Base-by-base conservation (phyloP, 2,888 invertebrate genomes). In the Macrosiphum euphorbiae region DNA sequence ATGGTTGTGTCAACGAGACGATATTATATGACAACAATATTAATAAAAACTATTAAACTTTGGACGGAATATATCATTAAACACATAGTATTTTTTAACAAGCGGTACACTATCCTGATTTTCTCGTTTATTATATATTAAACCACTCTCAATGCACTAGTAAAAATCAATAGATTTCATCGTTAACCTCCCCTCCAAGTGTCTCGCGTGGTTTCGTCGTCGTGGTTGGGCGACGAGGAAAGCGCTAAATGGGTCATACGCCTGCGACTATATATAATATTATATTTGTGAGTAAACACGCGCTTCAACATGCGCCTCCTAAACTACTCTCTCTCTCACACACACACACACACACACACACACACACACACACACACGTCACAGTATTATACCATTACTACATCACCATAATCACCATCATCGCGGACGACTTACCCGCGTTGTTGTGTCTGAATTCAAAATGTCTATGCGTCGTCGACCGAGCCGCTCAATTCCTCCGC, bases 381-480 rank as follows among this genome's bases (percentile, higher is more conserved):
- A 13, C 10, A 35, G 52, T 28, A 8, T 58, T 35, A 35, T 35
- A 58, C 50, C 47, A 28, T 13, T 47, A 86, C 58, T n/a, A n/a
- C 41, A n/a, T 24, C 41, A 2, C 24, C 10, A 16, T 24, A 20
- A 20, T 55, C 52, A 20, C 10, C 52, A 7, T 87, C 26, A 26
- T 47, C 50, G n/a, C 8, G 13, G 90, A 24, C 28, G 47, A 88
- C 92, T 92, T 92, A 92, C 92, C 92, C 78, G 88, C 78, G 88
- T 92, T 88, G 78, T 92, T 11, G 26, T 55, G 50, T 52, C 88
- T 50, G 24, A 78, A 28, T 88, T 78, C 41, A 52, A 67, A n/a
- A 50, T 28, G 1, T 50, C 52, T 91, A 44, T 52, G 50, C 78
- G 91, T 84, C 41, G 84, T 91, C 84, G 91, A 13, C 84, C 26